Evolutionary conservation across 2,888 invertebrate genomes (phyloP).

Genomic region (Metacarcinus magister): DNA sequence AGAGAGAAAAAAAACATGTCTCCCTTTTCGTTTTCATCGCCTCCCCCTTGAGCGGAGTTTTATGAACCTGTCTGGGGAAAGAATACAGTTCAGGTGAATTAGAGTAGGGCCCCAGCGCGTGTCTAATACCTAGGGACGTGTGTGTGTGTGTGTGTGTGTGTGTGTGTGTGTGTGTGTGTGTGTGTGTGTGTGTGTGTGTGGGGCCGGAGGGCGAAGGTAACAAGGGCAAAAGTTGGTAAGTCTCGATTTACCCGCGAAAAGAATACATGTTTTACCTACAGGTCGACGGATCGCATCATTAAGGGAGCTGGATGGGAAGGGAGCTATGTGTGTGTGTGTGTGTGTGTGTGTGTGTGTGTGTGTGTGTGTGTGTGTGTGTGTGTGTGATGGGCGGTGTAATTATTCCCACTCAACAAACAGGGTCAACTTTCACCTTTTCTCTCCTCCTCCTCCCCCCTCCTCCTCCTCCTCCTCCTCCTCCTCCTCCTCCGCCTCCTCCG

Average conservation of each 20-base stretch:
- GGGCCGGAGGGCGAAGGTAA: neutral
- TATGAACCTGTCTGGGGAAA: neutral
- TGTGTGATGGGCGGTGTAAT: neutral
- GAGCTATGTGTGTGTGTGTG: neutral
- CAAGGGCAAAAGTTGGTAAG: conserved; percentile 1
- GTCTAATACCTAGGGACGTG: neutral
- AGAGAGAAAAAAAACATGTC: neutral
- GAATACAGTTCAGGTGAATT: neutral
- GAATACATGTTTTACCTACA: conserved; percentile 55
- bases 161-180: too few species aligned
- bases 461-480: neutral
- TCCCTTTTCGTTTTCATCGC: too few species aligned
- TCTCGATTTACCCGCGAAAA: conserved; percentile 58
- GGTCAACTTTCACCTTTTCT: neutral
- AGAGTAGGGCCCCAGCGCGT: neutral
- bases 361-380: conserved; percentile 26
- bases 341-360: conserved; percentile 26
- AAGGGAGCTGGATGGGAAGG: neutral
- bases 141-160: neutral
- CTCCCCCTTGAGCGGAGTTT: too few species aligned
- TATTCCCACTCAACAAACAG: too few species aligned
- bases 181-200: too few species aligned
- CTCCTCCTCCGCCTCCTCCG: neutral
- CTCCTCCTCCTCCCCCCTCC: neutral
- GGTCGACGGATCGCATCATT: conserved; percentile 55